Evolutionary conservation across 2,888 invertebrate genomes (phyloP), one percentile per base, ranked within the genome.

Genomic region (Camptogramma bilineatum): DNA sequence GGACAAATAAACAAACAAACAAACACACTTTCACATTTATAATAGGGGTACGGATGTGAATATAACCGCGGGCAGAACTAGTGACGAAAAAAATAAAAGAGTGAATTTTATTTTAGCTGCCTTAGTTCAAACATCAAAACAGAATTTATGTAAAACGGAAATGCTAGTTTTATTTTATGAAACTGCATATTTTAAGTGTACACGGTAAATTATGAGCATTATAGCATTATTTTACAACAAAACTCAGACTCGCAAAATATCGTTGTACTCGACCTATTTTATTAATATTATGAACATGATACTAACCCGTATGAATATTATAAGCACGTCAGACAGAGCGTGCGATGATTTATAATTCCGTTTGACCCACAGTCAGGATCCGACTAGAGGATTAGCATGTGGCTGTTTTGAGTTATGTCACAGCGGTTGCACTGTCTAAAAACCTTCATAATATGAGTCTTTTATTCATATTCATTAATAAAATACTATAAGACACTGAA

Each of bases 271-370:
- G 52, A 52, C 58, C 51, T 59, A 59, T 31, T 52, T 59, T 44
- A 50, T 34, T 18, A 47, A 55, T 61, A 64, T 59, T 53, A 52
- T 53, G 51, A 57, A 56, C 53, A 28, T 51, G 51, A 51, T 58
- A 57, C 34, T 46, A 42, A 56, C 65, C 65, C 69, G 63, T 76
- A 80, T 82, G 76, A 82, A 82, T 81, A 79, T 81, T 78, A 78
- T 68, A 81, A 80, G 73, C 77, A 64, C 63, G 62, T 64, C 62
- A 65, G 67, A 64, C 75, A 74, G 68, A 66, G 73, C 72, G 69
- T 72, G 72, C 62, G 63, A 71, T 79, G 73, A 83, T 84, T 79
- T 81, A 75, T 72, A 75, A 83, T 83, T 83, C 82, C 68, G 75
- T 83, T 83, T 82, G 80, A 79, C 75, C 74, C 71, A 59, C 69